phyloP scores from a whole-genome alignment of 2,888 invertebrate genomes.

The Tuta absoluta region DNA sequence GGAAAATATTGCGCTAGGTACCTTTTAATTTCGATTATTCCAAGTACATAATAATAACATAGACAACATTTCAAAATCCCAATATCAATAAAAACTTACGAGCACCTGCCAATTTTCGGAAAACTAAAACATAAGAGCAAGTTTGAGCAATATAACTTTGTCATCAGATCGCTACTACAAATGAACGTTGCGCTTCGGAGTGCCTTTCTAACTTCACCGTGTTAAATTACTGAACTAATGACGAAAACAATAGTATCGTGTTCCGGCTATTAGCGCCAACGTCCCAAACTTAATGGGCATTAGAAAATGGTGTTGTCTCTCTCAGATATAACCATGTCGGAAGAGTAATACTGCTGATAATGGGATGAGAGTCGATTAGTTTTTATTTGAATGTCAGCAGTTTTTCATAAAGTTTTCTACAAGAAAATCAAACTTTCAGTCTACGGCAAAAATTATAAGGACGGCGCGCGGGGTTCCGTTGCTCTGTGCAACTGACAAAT shows the following conservation, averaged over 20 bases:
- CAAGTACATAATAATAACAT: too few relatives aligned
- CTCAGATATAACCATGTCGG: too few relatives aligned
- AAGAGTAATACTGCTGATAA: too few relatives aligned
- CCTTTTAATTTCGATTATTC: too few relatives aligned
- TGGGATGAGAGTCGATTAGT: too few relatives aligned
- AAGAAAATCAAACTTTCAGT: too few relatives aligned
- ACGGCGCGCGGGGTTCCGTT: too few relatives aligned
- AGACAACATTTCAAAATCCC: too few relatives aligned
- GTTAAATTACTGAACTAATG: conserved; percentile 9
- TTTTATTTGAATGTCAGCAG: too few relatives aligned
- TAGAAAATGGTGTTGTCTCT: background rate
- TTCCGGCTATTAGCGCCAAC: background rate
- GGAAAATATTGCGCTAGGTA: conserved; percentile 33
- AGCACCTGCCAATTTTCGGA: conserved; percentile 21
- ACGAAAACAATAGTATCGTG: conserved; percentile 15
- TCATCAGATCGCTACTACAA: conserved; percentile 24
- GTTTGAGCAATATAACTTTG: conserved; percentile 38
- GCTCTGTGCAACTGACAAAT: background rate
- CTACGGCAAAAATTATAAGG: too few relatives aligned
- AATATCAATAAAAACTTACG: too few relatives aligned
- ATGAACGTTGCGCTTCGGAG: conserved; percentile 36
- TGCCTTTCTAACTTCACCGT: conserved; percentile 7
- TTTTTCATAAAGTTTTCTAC: too few relatives aligned
- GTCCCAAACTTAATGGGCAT: background rate
- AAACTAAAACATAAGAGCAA: conserved; percentile 23